These are phyloP conservation scores for Phodopus roborovskii DNA, from an alignment of 2,113 vertebrate genomes.

Conservation along the genomic window DNA sequence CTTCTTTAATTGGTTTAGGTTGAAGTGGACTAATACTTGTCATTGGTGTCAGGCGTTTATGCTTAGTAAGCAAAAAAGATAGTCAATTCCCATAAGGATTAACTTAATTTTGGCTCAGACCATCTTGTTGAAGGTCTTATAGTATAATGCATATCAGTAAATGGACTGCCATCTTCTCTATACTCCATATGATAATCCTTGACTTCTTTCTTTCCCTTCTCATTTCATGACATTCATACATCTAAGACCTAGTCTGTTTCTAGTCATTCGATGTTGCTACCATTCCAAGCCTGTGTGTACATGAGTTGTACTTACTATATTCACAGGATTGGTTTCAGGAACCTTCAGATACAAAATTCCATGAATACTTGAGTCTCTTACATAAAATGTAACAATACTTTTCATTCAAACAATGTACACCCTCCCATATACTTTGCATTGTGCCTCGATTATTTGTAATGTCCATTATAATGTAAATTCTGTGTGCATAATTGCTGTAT, in stretches of 20 bases:
- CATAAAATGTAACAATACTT: not conserved
- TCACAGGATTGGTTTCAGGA: not conserved
- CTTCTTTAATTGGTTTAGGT: not conserved
- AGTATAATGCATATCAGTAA: not conserved
- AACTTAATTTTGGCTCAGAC: not conserved
- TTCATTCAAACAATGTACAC: not conserved
- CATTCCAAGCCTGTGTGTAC: not conserved
- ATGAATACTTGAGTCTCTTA: not conserved
- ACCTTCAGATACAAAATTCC: not conserved
- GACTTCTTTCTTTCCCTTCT: not conserved
- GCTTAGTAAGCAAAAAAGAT: not conserved
- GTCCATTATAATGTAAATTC: not conserved
- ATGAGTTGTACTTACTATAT: not conserved
- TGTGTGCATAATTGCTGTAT: not conserved
- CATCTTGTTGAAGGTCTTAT: not conserved
- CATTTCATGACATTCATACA: not conserved
- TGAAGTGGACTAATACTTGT: not conserved
- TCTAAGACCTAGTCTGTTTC: not conserved
- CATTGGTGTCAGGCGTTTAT: not conserved
- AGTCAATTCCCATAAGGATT: not conserved
- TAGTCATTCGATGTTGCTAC: not conserved
- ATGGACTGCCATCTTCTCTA: not conserved
- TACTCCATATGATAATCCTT: not conserved
- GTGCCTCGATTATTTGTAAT: not conserved
- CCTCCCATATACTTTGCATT: not conserved